Conservation (phyloP, 2,113 vertebrate genomes). For the Gallinago undulata region DNA sequence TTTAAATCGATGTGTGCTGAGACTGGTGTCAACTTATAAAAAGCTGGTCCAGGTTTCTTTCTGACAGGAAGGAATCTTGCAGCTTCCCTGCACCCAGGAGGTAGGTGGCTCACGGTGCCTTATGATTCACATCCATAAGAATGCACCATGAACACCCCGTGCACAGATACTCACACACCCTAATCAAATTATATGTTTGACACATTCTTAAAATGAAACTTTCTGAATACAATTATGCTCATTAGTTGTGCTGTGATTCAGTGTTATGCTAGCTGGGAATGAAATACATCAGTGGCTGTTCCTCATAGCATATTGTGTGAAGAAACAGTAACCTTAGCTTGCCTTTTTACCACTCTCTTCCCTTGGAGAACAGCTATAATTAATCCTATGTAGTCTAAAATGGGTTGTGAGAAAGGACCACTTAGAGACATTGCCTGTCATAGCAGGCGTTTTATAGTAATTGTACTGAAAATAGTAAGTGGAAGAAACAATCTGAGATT, state of each 20-base stretch:
- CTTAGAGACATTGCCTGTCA: not conserved
- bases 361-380: not conserved
- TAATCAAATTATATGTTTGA: slow-evolving; percentile 48
- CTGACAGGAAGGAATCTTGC: not conserved
- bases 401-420: not conserved
- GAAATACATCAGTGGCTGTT: not conserved
- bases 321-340: not conserved
- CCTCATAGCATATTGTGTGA: not conserved
- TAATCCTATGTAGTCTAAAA: not conserved
- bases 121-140: not conserved
- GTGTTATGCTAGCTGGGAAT: not conserved
- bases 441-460: not conserved
- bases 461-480: not conserved
- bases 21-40: not conserved
- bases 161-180: not conserved
- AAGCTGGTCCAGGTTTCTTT: not conserved
- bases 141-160: not conserved
- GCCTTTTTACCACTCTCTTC: not conserved
- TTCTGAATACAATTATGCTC: not conserved
- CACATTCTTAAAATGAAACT: slow-evolving; percentile 41
- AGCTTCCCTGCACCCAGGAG: not conserved
- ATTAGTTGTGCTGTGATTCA: slow-evolving; percentile 43
- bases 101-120: not conserved
- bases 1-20: not conserved
- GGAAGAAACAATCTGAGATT: not conserved